Base-by-base conservation (phyloP, 2,113 vertebrate genomes). In the Bufo gargarizans region DNA sequence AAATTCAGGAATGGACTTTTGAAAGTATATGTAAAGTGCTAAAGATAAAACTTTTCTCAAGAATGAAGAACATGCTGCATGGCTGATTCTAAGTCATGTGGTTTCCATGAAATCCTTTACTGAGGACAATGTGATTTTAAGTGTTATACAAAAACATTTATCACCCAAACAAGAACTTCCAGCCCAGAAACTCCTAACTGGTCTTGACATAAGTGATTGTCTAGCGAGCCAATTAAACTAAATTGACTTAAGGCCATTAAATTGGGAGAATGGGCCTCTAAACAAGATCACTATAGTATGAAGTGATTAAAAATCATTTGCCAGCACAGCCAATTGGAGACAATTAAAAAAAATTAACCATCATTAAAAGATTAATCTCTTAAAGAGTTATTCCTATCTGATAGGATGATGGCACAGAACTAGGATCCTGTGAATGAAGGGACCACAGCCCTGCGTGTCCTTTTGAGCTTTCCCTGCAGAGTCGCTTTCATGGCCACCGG, bases 281-380 rank as follows among this genome's bases (percentile, higher is more conserved):
- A 76, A 76, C 72, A 76, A 50, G 72, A 76, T 76, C 45, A 76
- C 72, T 76, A 76, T 76, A 76, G 50, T 76, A 76, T 10, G 19
- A 76, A 50, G 72, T 76, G 19, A 76, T 76, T 76, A 76, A 76
- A 76, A 76, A 76, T 76, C 72, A 76, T 47, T 76, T 76, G 72
- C 43, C 72, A 50, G 47, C 45, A 50, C 72, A 76, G 72, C 47
- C 72, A 74, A 74, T 47, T 74, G 71, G 43, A 74, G 49, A 74
- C 71, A 47, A 74, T 74, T 74, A 74, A 74, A 76, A 72, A 74
- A 74, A 50, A 45, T 19, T 20, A 9, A 49, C 50, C 72, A 50
- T 76, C 50, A 76, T 20, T 76, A 76, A 76, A 50, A 76, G 72
- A 76, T 76, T 13, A 76, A 20, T 49, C 71, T 74, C 47, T 33